These are phyloP conservation scores for Drosophila paucipuncta DNA, from an alignment of 2,888 invertebrate species.

Conservation along the genomic window DNA sequence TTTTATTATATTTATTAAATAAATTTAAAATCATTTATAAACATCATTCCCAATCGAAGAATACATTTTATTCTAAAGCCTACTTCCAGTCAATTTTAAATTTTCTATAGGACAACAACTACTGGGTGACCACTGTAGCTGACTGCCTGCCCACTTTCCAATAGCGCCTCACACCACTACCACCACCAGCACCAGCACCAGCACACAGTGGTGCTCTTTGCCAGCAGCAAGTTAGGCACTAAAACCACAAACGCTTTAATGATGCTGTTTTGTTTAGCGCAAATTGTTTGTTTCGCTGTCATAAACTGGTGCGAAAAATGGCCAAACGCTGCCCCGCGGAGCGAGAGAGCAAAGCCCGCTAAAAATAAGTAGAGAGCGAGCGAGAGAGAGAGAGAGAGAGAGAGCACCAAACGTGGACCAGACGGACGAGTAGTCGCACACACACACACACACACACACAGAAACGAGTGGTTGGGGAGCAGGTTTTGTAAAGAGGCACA, in stretches of 20 bases:
- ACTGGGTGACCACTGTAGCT: constrained; percentile 34
- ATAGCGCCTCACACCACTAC: constrained; percentile 25
- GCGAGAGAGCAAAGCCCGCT: constrained; percentile 36
- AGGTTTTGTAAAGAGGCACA: constrained; percentile 52
- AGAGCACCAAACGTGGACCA: constrained; percentile 42
- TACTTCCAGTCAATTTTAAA: background rate
- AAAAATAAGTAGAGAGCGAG: constrained; percentile 22
- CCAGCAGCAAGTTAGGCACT: constrained; percentile 64
- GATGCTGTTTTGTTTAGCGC: constrained; percentile 83
- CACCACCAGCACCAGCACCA: background rate
- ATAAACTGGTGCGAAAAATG: constrained; percentile 83
- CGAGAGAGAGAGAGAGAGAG: constrained; percentile 23
- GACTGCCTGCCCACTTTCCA: constrained; percentile 53
- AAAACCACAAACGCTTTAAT: constrained; percentile 83
- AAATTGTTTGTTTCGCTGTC: constrained; percentile 83
- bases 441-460: constrained; percentile 15
- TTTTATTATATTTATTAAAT: background rate
- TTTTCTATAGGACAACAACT: constrained; percentile 7
- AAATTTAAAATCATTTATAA: background rate
- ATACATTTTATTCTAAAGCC: background rate
- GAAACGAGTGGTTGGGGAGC: constrained; percentile 54
- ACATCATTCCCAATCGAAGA: background rate
- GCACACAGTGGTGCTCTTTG: constrained; percentile 24
- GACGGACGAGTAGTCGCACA: constrained; percentile 45
- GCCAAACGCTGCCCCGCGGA: constrained; percentile 64